Evolutionary conservation across 2,888 invertebrate genomes (phyloP), one percentile per base, ranked within the genome.

Genomic region (Pyrrhia umbra): DNA sequence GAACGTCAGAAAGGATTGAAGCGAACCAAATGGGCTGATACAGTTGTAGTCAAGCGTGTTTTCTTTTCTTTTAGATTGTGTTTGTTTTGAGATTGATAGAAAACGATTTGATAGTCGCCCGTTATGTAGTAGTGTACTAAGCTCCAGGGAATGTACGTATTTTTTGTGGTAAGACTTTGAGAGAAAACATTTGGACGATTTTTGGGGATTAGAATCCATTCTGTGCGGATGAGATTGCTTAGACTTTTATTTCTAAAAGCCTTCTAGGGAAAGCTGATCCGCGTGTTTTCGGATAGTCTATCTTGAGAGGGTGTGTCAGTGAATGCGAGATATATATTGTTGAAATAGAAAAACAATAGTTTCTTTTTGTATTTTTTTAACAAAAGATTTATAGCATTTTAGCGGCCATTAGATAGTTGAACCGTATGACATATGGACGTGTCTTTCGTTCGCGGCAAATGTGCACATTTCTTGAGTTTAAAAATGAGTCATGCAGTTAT

Each of bases 1-100:
- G 77, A 60, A 59, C 68, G 46, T 74, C 62, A 65, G 30, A 77
- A 78, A 70, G 64, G 79, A 78, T 78, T 81, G 81, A 59, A 57
- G 20, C 49, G 49, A 61, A 60, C 34, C 49, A 70, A 78, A 81
- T 75, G 72, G 65, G 30, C 50, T 66, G 79, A 64, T 59, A 62
- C 61, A 49, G 60, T 61, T 47, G 21, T 47, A 23, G 49, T 39
- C 39, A 47, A 51, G 30, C 60, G 46, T 61, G 50, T 56, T 64
- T 59, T 64, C 23, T 49, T 70, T 81, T 65, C 64, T 63, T 63
- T 63, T 30, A 18, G 46, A 75, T 66, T 47, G 62, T 64, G 57
- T 73, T 62, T 63, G 65, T 69, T 77, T 46, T 55, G 9, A 57
- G 49, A 56, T 30, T 39, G 20, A 64, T 61, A 57, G 20, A 75